These are phyloP conservation scores for Zophobas atratus DNA, from an alignment of 1,140 invertebrate species.

Conservation along the genomic window DNA sequence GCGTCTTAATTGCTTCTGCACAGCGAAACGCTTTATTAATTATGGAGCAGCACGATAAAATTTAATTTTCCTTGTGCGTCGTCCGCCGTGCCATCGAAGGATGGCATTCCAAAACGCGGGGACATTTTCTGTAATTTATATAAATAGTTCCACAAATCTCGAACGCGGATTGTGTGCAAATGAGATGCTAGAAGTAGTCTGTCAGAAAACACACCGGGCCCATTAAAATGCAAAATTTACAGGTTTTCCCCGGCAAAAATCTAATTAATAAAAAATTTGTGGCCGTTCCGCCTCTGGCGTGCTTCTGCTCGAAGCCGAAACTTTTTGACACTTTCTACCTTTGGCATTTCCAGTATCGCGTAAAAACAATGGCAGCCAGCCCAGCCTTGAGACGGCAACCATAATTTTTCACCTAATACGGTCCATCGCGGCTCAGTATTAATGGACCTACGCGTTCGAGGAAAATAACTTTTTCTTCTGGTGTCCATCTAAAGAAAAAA, in stretches of 20 bases:
- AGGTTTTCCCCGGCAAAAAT: constrained; percentile 39
- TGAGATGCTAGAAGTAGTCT: constrained; percentile 57
- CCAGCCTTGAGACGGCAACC: constrained; percentile 35
- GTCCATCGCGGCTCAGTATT: constrained; percentile 38
- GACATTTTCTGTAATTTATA: constrained; percentile 57
- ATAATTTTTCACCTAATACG: constrained; percentile 32
- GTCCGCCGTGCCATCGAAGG: not conserved
- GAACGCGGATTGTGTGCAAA: constrained; percentile 58
- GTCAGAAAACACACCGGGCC: constrained; percentile 56
- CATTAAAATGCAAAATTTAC: constrained; percentile 56
- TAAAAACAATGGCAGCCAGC: not conserved
- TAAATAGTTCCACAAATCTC: constrained; percentile 58
- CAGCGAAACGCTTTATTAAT: constrained; percentile 18
- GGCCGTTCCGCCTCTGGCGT: constrained; percentile 21
- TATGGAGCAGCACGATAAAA: constrained; percentile 20
- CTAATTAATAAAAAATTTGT: constrained; percentile 35
- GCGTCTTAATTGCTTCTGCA: constrained; percentile 15
- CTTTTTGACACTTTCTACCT: not conserved
- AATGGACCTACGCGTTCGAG: constrained; percentile 58
- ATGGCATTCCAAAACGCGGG: constrained; percentile 41
- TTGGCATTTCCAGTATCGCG: constrained; percentile 16
- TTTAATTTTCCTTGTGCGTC: constrained; percentile 28
- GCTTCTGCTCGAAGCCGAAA: constrained; percentile 7
- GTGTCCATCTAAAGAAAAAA: too few relatives aligned
- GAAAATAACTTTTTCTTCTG: not conserved